phyloP scores from a whole-genome alignment of 2,797 vertebrate genomes.

The Poeciliopsis paucimaculata region DNA sequence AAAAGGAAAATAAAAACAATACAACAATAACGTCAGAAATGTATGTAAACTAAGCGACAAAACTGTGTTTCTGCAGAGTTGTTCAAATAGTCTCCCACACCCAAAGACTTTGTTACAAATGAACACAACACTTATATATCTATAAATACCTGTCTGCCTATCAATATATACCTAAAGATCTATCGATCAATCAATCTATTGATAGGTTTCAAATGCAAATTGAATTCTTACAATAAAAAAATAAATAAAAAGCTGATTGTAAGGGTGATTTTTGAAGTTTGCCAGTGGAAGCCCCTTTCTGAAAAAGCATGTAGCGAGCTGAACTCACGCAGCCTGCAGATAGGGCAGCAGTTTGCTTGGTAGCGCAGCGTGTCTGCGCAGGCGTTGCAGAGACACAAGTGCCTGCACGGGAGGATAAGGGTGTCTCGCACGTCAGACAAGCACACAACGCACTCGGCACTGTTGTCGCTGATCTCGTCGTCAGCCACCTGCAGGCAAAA shows the following conservation, averaged over 20 bases:
- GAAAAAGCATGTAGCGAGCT: neutral
- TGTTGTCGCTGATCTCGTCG: constrained; percentile 98
- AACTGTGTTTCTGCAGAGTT: neutral
- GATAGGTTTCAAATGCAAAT: neutral
- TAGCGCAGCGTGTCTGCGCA: constrained; percentile 96
- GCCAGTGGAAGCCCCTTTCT: neutral
- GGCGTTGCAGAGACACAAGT: constrained; percentile 94
- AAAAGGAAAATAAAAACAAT: neutral
- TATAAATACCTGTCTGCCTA: no score
- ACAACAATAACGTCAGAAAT: neutral
- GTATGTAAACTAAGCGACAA: neutral
- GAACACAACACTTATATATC: neutral
- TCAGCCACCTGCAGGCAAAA: constrained; percentile 85
- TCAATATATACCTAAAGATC: no score
- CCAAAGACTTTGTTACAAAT: neutral
- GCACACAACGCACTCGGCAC: constrained; percentile 97
- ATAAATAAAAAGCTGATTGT: neutral
- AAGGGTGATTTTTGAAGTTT: neutral
- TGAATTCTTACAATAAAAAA: neutral
- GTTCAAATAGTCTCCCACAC: neutral
- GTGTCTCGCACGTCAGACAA: constrained; percentile 96
- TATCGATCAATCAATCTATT: no score
- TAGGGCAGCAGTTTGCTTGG: constrained; percentile 98
- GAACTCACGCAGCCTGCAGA: constrained; percentile 93
- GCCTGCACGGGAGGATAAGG: constrained; percentile 94